Evolutionary conservation across 2,113 vertebrate genomes (phyloP).

Genomic region (Beaufortia kweichowensis): DNA sequence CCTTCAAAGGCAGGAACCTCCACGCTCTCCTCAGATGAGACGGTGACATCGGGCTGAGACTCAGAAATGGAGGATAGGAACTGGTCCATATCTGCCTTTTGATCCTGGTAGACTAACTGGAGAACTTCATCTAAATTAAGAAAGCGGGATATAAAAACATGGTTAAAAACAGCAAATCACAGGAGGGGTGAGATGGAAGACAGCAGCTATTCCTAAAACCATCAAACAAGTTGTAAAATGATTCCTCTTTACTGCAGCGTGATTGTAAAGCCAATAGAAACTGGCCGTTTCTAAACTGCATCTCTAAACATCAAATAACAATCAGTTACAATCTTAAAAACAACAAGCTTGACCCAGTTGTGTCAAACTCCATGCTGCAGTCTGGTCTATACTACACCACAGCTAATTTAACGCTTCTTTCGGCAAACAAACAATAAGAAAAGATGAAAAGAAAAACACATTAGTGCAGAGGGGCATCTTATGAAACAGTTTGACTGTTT

Average conservation of each 20-base stretch:
- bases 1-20: slow-evolving; percentile 78
- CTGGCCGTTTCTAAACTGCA: slow-evolving; percentile 6
- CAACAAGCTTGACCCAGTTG: slow-evolving; percentile 71
- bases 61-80: slow-evolving; percentile 93
- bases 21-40: slow-evolving; percentile 90
- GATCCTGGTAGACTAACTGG: slow-evolving; percentile 74
- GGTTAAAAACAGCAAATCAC: background rate
- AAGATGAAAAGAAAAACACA: slow-evolving; percentile 3
- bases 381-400: slow-evolving; percentile 57
- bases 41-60: slow-evolving; percentile 84
- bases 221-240: background rate
- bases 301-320: slow-evolving; percentile 61
- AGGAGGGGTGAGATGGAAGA: background rate
- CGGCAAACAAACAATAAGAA: slow-evolving; percentile 33
- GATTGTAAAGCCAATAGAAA: background rate
- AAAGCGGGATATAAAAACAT: background rate
- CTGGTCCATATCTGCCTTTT: slow-evolving; percentile 93
- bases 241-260: background rate
- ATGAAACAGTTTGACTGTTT: slow-evolving; percentile 13
- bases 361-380: slow-evolving; percentile 60
- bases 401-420: slow-evolving; percentile 34
- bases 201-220: background rate
- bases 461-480: slow-evolving; percentile 1
- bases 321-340: slow-evolving; percentile 48
- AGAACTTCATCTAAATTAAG: slow-evolving; percentile 84